These are phyloP conservation scores for Todus mexicanus DNA, from an alignment of 2,797 vertebrate species.

Conservation along the genomic window DNA sequence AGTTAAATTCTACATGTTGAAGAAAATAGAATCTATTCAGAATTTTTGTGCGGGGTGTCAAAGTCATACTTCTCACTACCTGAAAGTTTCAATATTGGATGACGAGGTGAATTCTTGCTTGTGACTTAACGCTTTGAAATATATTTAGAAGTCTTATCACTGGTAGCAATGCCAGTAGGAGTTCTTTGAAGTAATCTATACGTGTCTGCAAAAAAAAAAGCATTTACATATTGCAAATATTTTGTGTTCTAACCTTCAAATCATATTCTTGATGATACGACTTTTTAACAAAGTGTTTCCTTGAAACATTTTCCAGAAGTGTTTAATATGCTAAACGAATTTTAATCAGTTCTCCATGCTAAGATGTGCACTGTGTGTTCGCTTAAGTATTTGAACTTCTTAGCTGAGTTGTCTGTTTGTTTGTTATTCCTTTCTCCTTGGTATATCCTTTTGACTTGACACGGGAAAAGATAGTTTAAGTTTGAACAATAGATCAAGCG, in stretches of 20 bases:
- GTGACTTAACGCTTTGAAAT: neutral
- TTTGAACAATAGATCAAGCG: neutral
- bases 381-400: neutral
- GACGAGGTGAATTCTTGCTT: neutral
- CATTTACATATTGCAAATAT: neutral
- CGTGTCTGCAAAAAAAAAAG: neutral
- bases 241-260: conserved; percentile 3
- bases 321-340: conserved; percentile 19
- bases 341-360: neutral
- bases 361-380: neutral
- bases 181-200: neutral
- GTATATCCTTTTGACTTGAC: neutral
- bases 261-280: neutral
- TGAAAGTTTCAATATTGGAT: neutral
- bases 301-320: neutral
- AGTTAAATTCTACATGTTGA: neutral
- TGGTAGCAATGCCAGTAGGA: neutral
- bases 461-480: neutral
- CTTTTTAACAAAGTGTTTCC: neutral
- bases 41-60: neutral
- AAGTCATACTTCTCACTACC: rapidly evolving
- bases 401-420: neutral
- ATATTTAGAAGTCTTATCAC: neutral
- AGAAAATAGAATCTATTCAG: neutral
- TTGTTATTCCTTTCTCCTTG: neutral